These are phyloP conservation scores for Pachycephala philippinensis DNA, from an alignment of 2,113 vertebrate species.

Conservation along the genomic window DNA sequence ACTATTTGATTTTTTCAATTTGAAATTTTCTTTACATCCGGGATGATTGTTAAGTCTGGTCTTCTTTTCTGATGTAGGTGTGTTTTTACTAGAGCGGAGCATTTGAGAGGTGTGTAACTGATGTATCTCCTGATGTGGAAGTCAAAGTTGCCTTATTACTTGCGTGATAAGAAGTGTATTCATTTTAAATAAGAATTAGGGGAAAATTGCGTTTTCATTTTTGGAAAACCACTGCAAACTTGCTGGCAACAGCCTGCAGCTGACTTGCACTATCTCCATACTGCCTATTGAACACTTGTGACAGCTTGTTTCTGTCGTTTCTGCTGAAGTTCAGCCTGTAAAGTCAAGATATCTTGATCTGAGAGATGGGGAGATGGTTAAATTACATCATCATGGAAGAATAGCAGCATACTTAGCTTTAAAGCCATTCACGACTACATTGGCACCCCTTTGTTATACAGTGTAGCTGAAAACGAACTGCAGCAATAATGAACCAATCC, in stretches of 20 bases:
- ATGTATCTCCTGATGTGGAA: background rate
- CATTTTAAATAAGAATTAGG: background rate
- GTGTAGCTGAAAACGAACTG: slow-evolving; percentile 60
- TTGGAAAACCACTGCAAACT: background rate
- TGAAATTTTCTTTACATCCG: background rate
- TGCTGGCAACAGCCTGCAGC: background rate
- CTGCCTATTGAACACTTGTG: background rate
- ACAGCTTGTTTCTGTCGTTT: slow-evolving; percentile 17
- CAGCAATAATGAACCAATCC: slow-evolving; percentile 65
- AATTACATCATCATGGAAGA: slow-evolving; percentile 57
- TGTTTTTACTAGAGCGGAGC: background rate
- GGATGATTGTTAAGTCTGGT: background rate
- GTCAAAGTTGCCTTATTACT: background rate
- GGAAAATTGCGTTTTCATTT: background rate
- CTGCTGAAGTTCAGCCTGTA: background rate
- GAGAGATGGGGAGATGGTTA: background rate
- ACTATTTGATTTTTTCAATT: background rate
- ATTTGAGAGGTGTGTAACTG: background rate
- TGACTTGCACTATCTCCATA: background rate
- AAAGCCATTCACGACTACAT: slow-evolving; percentile 53
- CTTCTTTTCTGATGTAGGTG: background rate
- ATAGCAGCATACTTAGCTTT: slow-evolving; percentile 44
- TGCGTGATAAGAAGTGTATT: background rate
- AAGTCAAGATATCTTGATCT: slow-evolving; percentile 25
- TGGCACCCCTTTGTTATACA: slow-evolving; percentile 67